phyloP scores from a whole-genome alignment of 2,113 vertebrate genomes.

The Echinops telfairi region DNA sequence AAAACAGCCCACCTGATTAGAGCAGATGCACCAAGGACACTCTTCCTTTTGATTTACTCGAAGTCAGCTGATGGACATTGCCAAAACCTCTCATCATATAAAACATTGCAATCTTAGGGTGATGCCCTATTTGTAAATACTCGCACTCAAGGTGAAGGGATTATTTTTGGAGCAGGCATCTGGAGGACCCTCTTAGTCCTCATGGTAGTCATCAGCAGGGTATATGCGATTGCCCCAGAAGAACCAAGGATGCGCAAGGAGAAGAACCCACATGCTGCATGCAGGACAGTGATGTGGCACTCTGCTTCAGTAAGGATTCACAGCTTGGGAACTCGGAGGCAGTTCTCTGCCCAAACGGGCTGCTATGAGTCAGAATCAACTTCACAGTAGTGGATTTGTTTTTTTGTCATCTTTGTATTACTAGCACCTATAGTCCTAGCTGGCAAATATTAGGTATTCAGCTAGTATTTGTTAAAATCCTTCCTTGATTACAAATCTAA shows the following conservation, averaged over 20 bases:
- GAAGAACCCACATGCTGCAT: too few species aligned
- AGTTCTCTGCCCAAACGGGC: too few species aligned
- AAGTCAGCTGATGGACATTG: not conserved
- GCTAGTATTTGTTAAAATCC: too few species aligned
- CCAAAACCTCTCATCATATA: not conserved
- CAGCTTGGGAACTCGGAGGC: too few species aligned
- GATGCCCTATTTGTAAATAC: not conserved
- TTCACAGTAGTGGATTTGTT: too few species aligned
- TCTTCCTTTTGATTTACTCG: slow-evolving; percentile 16
- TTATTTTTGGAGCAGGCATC: not conserved
- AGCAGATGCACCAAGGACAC: not conserved
- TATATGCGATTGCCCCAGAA: not conserved
- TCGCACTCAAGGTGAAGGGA: not conserved
- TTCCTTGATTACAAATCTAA: too few species aligned
- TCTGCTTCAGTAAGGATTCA: too few species aligned
- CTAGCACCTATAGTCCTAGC: too few species aligned
- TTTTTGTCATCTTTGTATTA: too few species aligned
- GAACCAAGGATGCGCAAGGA: not conserved
- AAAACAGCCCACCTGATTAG: not conserved
- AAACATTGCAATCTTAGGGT: not conserved
- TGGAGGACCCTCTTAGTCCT: not conserved
- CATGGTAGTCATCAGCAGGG: not conserved
- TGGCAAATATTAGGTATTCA: too few species aligned
- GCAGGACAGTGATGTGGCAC: too few species aligned
- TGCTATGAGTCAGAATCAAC: too few species aligned